Conservation (phyloP, 2,797 vertebrate genomes). For the Myotis myotis region DNA sequence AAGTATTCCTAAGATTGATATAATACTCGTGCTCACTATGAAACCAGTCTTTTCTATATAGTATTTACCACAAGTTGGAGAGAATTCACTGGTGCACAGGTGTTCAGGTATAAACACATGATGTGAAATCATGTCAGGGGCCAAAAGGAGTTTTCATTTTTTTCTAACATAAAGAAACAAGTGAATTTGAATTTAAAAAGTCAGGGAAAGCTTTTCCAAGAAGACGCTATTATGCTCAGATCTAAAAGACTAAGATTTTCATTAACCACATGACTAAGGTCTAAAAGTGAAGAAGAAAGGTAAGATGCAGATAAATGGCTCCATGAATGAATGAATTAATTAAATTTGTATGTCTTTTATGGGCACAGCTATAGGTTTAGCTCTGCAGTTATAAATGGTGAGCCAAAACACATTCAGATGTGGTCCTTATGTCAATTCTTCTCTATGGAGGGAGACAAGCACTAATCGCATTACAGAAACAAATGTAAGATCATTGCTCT, state of each 20-base stretch:
- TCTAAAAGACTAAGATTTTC: not conserved
- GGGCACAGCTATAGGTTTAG: not conserved
- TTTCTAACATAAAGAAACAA: not conserved
- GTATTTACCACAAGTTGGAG: not conserved
- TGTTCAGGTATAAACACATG: not conserved
- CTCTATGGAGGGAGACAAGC: not conserved
- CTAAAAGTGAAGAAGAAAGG: slow-evolving; percentile 21
- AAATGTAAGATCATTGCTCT: not conserved
- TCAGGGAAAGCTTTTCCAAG: slow-evolving; percentile 14
- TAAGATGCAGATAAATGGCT: not conserved
- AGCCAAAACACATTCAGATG: not conserved
- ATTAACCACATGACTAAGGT: not conserved
- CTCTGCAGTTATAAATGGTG: not conserved
- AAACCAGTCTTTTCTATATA: slow-evolving; percentile 30
- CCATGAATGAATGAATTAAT: not conserved
- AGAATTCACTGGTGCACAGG: not conserved
- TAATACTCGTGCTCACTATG: not conserved
- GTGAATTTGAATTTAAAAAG: not conserved
- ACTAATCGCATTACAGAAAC: not conserved
- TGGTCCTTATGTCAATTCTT: not conserved
- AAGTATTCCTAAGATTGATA: slow-evolving; percentile 12
- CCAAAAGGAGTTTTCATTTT: slow-evolving; percentile 15
- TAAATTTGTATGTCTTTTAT: not conserved
- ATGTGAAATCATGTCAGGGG: not conserved
- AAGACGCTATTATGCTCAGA: not conserved